Percentiles rank a stretch among this genome's conserved stretches.
phyloP scores from a whole-genome alignment of 1,140 invertebrate genomes.

The Drosophila rhopaloa region DNA sequence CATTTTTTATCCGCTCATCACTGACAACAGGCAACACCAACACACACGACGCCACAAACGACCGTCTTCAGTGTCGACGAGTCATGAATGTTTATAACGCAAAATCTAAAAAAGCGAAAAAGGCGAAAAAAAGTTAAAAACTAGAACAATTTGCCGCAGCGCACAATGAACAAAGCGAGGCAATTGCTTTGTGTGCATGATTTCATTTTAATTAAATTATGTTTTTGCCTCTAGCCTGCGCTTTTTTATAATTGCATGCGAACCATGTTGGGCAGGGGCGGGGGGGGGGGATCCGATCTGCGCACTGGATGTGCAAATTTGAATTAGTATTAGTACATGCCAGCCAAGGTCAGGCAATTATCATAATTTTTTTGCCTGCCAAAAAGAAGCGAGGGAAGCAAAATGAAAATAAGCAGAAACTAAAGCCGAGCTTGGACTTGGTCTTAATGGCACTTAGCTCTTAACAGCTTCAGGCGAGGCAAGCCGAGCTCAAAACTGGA shows the following conservation, averaged over 20 bases:
- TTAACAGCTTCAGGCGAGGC: conserved; percentile 31
- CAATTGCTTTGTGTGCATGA: conserved; percentile 82
- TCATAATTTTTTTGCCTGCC: conserved; percentile 67
- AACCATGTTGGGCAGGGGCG: conserved; percentile 26
- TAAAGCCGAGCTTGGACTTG: conserved; percentile 36
- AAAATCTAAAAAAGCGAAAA: conserved; percentile 56
- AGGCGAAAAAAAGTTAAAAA: conserved; percentile 56
- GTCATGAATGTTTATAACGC: conserved; percentile 72
- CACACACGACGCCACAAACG: conserved; percentile 27
- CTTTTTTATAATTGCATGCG: conserved; percentile 76
- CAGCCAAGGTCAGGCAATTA: conserved; percentile 79
- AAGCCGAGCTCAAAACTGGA: conserved; percentile 63
- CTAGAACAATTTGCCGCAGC: conserved; percentile 77
- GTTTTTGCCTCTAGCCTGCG: conserved; percentile 60
- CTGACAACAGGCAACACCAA: conserved; percentile 41
- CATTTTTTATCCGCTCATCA: conserved; percentile 40
- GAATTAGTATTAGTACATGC: conserved; percentile 69
- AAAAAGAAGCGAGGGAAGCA: conserved; percentile 52
- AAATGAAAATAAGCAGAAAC: conserved; percentile 39
- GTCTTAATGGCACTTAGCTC: conserved; percentile 54
- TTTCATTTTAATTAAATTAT: conserved; percentile 84
- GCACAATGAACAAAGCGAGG: conserved; percentile 79
- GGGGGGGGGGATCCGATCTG: conserved; percentile 10
- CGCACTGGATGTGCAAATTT: conserved; percentile 70
- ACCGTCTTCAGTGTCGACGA: conserved; percentile 75